Conservation (phyloP, 2,888 invertebrate genomes). For the Chaetogeoica ovagalla region DNA sequence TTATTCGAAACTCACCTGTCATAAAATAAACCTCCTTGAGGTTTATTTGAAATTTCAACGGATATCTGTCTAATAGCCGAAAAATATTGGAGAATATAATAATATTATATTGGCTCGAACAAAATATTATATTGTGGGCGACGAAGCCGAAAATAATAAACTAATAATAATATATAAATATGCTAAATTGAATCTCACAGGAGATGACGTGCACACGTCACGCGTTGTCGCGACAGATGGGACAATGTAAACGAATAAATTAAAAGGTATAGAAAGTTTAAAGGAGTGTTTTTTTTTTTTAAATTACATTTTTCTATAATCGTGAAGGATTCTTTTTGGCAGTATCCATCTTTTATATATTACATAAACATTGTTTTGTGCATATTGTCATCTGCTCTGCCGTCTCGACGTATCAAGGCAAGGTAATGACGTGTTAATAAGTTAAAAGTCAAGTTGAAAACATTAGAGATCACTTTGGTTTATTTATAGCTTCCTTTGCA, state of each 20-base stretch:
- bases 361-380: constrained; percentile 16
- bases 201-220: not conserved
- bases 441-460: no score
- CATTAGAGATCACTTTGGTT: no score
- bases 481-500: no score
- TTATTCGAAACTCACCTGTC: no score
- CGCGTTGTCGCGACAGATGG: not conserved
- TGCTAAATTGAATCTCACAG: constrained; percentile 1
- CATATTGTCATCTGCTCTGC: not conserved
- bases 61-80: no score
- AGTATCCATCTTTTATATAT: not conserved
- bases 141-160: no score
- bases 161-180: no score
- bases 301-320: constrained; percentile 18
- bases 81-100: no score
- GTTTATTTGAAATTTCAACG: no score
- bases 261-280: not conserved
- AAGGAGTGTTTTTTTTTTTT: constrained; percentile 4
- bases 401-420: not conserved
- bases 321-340: constrained; percentile 21
- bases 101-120: not conserved
- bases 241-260: constrained; percentile 8
- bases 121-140: not conserved
- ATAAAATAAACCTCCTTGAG: no score
- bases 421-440: no score